These are phyloP conservation scores for Propsilocerus akamusi DNA, from an alignment of 1,140 invertebrate species.

Conservation along the genomic window DNA sequence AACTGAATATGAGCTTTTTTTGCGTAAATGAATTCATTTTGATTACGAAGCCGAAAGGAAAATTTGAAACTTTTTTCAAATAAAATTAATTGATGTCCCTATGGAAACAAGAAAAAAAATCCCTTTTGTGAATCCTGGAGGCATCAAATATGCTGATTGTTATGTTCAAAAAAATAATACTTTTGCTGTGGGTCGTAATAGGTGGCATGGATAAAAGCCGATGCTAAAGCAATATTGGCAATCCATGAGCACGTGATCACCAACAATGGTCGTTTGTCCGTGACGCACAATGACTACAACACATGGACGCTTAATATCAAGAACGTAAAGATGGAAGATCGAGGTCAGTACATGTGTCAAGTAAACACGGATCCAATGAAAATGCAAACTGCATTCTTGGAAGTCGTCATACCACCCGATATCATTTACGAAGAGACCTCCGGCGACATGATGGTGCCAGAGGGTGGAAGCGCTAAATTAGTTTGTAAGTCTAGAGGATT, in stretches of 20 bases:
- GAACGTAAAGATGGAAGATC: conserved; percentile 61
- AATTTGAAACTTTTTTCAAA: too few species aligned
- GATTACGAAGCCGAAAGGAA: too few species aligned
- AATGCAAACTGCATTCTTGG: conserved; percentile 69
- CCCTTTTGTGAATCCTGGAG: too few species aligned
- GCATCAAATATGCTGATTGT: too few species aligned
- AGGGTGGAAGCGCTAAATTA: conserved; percentile 73
- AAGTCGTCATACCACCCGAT: conserved; percentile 80
- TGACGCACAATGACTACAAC: conserved; percentile 71
- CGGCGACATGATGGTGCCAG: conserved; percentile 77
- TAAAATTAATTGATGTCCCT: too few species aligned
- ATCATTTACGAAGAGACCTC: conserved; percentile 76
- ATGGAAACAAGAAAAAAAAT: too few species aligned
- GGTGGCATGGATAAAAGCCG: conserved; percentile 86
- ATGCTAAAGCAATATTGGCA: conserved; percentile 77
- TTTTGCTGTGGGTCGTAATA: conserved; percentile 24
- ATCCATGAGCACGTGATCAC: conserved; percentile 86
- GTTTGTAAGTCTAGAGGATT: conserved; percentile 70
- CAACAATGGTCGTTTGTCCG: conserved; percentile 67
- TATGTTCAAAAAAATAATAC: neutral
- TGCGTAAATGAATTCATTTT: too few species aligned
- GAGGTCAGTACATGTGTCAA: conserved; percentile 83
- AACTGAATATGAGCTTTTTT: too few species aligned
- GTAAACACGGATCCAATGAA: conserved; percentile 88
- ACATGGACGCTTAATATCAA: conserved; percentile 76